Percentiles rank a stretch among this genome's conserved stretches.
Conservation (phyloP, 2,113 vertebrate genomes). For the Monarcha castaneiventris region DNA sequence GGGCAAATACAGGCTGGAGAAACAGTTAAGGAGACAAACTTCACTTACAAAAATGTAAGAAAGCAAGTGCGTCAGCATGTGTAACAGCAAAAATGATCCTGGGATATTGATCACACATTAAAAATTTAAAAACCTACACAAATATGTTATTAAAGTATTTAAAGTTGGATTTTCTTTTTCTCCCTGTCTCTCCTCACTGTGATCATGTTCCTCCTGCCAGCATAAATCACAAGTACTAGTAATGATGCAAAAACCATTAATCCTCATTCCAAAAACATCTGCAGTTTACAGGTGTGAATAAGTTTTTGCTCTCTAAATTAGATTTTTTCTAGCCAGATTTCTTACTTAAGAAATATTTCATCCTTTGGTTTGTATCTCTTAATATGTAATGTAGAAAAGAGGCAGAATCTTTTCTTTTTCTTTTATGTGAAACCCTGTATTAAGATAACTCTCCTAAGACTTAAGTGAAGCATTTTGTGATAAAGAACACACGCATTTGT, state of each 20-base stretch:
- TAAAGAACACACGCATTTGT: conserved; percentile 27
- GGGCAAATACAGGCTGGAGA: neutral
- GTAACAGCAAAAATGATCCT: neutral
- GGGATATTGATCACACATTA: neutral
- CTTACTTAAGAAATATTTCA: neutral
- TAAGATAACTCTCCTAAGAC: conserved; percentile 11
- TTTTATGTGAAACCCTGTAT: conserved; percentile 10
- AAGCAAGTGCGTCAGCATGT: neutral
- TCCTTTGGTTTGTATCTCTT: neutral
- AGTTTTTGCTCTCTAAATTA: neutral
- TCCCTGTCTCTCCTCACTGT: neutral
- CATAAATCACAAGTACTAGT: neutral
- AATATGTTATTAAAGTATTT: neutral
- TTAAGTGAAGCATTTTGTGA: conserved; percentile 19
- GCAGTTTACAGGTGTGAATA: conserved; percentile 22
- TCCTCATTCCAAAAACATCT: conserved; percentile 3
- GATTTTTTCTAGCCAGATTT: neutral
- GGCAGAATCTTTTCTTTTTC: neutral
- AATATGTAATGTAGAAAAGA: neutral
- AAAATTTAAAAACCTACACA: neutral
- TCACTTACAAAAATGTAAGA: neutral
- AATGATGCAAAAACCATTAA: neutral
- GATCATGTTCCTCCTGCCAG: neutral
- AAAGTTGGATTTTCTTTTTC: neutral
- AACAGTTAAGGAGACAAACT: neutral